Conservation (phyloP, 2,888 invertebrate species). For the Gnatocerus cornutus region DNA sequence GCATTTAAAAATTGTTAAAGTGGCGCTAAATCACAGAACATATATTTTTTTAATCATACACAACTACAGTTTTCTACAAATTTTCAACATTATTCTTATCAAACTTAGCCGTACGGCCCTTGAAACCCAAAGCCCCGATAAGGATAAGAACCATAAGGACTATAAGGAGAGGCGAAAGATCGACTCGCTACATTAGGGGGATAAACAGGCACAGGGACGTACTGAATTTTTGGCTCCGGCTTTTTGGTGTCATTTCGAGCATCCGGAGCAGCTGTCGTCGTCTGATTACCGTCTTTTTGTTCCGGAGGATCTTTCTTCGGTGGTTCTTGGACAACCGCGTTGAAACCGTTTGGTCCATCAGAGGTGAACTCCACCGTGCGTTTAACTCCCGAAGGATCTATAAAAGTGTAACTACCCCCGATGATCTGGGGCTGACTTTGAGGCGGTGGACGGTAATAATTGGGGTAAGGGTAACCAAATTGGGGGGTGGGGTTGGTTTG, state of each 20-base stretch:
- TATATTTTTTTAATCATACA: too few species aligned
- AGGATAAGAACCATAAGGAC: neutral
- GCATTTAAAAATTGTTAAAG: too few species aligned
- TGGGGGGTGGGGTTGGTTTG: neutral
- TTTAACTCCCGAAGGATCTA: constrained; percentile 62
- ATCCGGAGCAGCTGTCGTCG: constrained; percentile 1
- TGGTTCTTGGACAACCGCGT: neutral
- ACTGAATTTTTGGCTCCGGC: neutral
- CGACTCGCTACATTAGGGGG: neutral
- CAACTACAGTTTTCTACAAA: too few species aligned
- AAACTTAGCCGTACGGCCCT: neutral
- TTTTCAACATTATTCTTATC: too few species aligned
- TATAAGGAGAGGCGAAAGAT: neutral
- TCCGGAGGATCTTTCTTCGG: neutral
- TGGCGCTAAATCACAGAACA: too few species aligned
- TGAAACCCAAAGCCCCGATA: neutral
- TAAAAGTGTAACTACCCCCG: constrained; percentile 66
- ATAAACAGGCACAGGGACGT: constrained; percentile 13
- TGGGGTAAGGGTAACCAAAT: neutral
- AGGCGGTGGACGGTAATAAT: neutral
- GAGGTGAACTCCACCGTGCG: constrained; percentile 12
- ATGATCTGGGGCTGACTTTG: constrained; percentile 10
- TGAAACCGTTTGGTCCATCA: constrained; percentile 21
- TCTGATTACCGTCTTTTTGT: neutral
- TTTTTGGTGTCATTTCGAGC: neutral